Evolutionary conservation across 2,113 vertebrate genomes (phyloP), one percentile per base, ranked within the genome.

Genomic region (Rhinogobius similis): DNA sequence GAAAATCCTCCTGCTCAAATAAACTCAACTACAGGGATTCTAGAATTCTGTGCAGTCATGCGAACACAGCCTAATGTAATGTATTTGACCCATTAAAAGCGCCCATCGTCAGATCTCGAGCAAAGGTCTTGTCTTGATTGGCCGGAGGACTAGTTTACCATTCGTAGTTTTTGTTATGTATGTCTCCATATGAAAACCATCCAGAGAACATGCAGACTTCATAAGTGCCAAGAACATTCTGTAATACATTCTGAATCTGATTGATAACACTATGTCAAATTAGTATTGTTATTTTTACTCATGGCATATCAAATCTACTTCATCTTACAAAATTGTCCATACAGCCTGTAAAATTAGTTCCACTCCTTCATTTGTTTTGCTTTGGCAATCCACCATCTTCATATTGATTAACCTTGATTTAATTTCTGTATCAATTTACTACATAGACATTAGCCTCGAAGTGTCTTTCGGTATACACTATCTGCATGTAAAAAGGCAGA

Each of bases 401-500:
- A 38, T 61, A 61, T 61, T 61, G 58, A 61, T 61, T 61, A 61
- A 61, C 58, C 58, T 38, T 36, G 58, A 61, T 61, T 61, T 61
- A 10, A 36, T 61, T 61, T 61, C 20, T 61, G 58, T 36, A 61
- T 38, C 29, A 38, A 36, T 38, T 61, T 38, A 61, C 29, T 21
- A n/a, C 29, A 61, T 4, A n/a, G 29, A n/a, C 32, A 20, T 36
- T 36, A 62, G 58, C 20, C 58, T 38, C 10, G 20, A 27, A 61
- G 29, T 46, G 55, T 39, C 65, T 55, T 66, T 70, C 55, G 39
- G 27, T 63, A 62, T 62, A 29, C 53, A 14, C 48, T 1, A 44
- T 55, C 23, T 38, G 62, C 64, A 67, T 53, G 38, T 41, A 39
- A 77, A 79, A 16, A n/a, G 53, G 12, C 59, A 39, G 41, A 72